Conservation (phyloP, 2,888 invertebrate species). For the Fissipunctia ypsillon region DNA sequence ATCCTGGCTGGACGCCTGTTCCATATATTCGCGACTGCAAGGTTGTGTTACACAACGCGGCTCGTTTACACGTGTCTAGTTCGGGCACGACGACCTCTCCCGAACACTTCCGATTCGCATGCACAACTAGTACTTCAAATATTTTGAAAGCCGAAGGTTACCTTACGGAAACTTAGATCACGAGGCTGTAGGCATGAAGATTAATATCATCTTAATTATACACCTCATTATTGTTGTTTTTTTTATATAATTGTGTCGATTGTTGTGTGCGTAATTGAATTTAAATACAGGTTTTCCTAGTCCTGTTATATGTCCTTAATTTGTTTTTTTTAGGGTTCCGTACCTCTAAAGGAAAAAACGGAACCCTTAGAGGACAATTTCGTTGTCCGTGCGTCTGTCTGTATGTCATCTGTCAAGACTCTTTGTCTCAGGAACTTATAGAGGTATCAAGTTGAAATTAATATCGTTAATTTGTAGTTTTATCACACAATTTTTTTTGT, state of each 20-base stretch:
- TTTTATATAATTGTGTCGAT: slow-evolving; percentile 18
- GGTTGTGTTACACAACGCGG: slow-evolving; percentile 85
- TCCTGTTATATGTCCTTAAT: slow-evolving; percentile 12
- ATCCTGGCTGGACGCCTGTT: slow-evolving; percentile 68
- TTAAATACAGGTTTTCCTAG: slow-evolving; percentile 30
- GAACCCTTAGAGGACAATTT: no score
- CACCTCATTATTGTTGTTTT: slow-evolving; percentile 36
- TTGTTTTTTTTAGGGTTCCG: background rate
- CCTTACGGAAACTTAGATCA: slow-evolving; percentile 76
- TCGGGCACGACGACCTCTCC: slow-evolving; percentile 82
- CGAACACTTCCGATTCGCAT: slow-evolving; percentile 89
- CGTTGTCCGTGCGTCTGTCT: no score
- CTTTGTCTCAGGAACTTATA: no score
- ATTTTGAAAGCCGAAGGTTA: slow-evolving; percentile 84
- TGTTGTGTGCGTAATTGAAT: slow-evolving; percentile 41
- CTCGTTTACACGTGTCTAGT: slow-evolving; percentile 82
- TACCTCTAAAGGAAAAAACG: no score
- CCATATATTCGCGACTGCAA: slow-evolving; percentile 87
- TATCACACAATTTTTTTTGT: no score
- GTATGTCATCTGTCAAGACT: no score
- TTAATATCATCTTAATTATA: slow-evolving; percentile 47
- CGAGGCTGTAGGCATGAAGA: slow-evolving; percentile 52
- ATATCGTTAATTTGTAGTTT: no score
- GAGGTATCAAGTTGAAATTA: no score
- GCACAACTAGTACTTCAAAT: slow-evolving; percentile 80